phyloP scores from a whole-genome alignment of 2,797 vertebrate genomes.

The Enteromius radiatus region DNA sequence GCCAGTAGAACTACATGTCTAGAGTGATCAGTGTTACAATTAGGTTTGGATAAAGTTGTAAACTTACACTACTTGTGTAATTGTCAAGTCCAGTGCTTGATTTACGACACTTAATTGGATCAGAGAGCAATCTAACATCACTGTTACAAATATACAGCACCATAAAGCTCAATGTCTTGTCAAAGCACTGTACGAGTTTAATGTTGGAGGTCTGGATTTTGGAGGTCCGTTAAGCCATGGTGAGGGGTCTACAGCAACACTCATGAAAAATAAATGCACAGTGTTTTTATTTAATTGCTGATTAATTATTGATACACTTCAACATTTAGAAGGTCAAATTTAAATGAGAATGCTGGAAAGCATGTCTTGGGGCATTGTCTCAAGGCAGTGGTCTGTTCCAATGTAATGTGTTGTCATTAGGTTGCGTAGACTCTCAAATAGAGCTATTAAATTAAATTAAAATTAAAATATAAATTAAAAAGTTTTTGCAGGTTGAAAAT shows the following conservation, averaged over 20 bases:
- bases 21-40: neutral
- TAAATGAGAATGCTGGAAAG: slow-evolving; percentile 60
- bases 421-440: neutral
- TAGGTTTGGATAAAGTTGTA: neutral
- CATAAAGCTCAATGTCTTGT: neutral
- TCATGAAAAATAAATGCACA: slow-evolving; percentile 79
- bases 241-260: slow-evolving; percentile 64
- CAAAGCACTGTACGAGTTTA: neutral
- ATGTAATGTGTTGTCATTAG: neutral
- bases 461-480: no score
- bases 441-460: neutral
- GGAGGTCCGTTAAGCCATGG: neutral
- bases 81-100: neutral
- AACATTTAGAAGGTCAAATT: slow-evolving; percentile 75
- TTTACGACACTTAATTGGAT: neutral
- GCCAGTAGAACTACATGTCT: neutral
- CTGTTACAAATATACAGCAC: neutral
- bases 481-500: neutral
- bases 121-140: neutral
- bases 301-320: slow-evolving; percentile 76
- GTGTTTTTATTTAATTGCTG: slow-evolving; percentile 80
- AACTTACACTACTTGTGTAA: neutral
- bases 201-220: slow-evolving; percentile 9
- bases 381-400: neutral
- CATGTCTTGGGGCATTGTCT: slow-evolving; percentile 7